phyloP scores from a whole-genome alignment of 1,140 invertebrate genomes.

The Procambarus virginalis region DNA sequence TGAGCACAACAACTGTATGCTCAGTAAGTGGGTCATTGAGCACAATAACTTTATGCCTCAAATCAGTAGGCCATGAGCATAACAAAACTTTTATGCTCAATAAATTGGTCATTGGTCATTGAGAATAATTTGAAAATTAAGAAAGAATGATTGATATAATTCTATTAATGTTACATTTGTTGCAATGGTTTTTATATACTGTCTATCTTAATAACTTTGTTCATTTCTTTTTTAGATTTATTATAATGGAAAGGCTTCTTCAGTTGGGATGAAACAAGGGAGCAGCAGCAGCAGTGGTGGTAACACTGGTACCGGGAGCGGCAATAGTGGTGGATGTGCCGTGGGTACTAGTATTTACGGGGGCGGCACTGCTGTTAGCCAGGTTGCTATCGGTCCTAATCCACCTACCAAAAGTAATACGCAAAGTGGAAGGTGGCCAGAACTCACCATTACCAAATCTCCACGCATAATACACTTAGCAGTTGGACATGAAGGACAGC shows the following conservation, averaged over 20 bases:
- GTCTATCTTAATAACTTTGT: too few species aligned
- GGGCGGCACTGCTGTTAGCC: neutral
- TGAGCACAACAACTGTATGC: too few species aligned
- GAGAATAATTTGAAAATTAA: too few species aligned
- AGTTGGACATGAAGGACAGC: conserved; percentile 95
- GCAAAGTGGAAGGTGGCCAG: conserved; percentile 82
- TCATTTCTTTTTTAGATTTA: conserved; percentile 77
- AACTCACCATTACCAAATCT: conserved; percentile 84
- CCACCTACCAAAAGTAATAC: neutral
- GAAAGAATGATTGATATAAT: neutral
- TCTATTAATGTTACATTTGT: too few species aligned
- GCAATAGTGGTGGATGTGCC: conserved; percentile 2
- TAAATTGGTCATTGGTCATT: too few species aligned
- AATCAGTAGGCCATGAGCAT: too few species aligned
- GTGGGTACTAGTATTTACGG: conserved; percentile 6
- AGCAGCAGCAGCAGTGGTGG: conserved; percentile 67
- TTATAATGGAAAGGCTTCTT: conserved; percentile 85
- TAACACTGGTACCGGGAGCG: conserved; percentile 24
- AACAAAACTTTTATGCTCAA: too few species aligned
- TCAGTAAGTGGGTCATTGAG: too few species aligned
- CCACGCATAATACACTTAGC: conserved; percentile 86
- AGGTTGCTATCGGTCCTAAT: neutral
- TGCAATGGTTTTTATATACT: too few species aligned
- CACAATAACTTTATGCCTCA: too few species aligned
- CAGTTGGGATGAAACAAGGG: conserved; percentile 83